These are phyloP conservation scores for Diadema setosum DNA, from an alignment of 35 echinoderm and acorn worm genomes.

Conservation along the genomic window DNA sequence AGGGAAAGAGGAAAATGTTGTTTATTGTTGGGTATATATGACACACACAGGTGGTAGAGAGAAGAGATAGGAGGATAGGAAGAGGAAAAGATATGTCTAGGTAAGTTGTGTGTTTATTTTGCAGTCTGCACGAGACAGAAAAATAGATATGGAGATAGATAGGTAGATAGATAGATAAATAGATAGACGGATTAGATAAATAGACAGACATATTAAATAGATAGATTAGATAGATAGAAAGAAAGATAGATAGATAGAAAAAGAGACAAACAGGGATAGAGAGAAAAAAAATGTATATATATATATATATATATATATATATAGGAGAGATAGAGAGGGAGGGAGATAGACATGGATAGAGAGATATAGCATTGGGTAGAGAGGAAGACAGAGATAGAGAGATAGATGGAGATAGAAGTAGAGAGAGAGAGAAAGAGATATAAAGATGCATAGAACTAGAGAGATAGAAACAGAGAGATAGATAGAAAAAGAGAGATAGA, in stretches of 20 bases:
- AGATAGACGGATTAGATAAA: background rate
- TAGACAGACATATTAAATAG: background rate
- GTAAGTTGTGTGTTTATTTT: too few relatives aligned
- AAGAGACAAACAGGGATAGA: background rate
- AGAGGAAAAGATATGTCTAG: background rate
- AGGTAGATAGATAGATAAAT: background rate
- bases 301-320: background rate
- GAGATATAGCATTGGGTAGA: background rate
- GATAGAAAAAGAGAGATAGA: background rate
- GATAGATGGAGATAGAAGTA: background rate
- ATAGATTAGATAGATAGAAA: background rate
- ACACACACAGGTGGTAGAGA: too few relatives aligned
- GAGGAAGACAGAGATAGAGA: background rate
- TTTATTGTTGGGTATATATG: too few relatives aligned
- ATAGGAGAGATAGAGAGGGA: background rate
- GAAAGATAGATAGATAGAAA: background rate
- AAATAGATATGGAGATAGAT: background rate
- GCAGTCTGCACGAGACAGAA: too few relatives aligned
- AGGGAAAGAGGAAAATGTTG: too few relatives aligned
- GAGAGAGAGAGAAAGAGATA: background rate
- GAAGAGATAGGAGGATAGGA: background rate
- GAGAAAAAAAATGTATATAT: background rate
- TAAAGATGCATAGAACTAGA: background rate
- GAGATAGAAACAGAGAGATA: background rate
- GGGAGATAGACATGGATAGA: background rate